Base-by-base conservation (phyloP, 2,797 vertebrate species). In the Myotis planiceps region DNA sequence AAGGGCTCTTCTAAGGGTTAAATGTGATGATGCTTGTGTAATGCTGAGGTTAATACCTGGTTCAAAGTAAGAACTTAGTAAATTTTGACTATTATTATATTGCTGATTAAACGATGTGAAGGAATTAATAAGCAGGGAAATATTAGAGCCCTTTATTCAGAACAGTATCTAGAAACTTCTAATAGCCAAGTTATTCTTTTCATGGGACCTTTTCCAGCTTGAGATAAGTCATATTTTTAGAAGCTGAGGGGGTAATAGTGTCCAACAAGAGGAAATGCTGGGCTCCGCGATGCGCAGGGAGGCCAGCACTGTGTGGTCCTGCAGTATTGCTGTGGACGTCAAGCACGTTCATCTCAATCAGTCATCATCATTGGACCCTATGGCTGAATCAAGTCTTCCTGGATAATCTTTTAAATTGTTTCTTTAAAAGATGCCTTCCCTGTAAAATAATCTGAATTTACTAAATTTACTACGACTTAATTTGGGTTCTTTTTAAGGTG, bases 111-210 rank as follows among this genome's bases (percentile, higher is more conserved):
- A 68, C 1, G 2, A 78, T 88, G 85, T 68, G 78, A 85, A 80
- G n/a, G 39, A 94, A 80, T 95, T 97, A 76, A 78, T 75, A 83
- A 95, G 75, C 88, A 45, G 75, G 23, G 80, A 88, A 90, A 94
- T 29, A 68, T 95, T 66, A 94, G 78, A 74, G 32, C 6, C 19
- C 9, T 87, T 96, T 75, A 27, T 21, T 69, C n/a, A 55, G 69
- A 86, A 88, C 63, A 95, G 88, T 92, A 80, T 89, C 58, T 90
- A 83, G 71, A 80, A 88, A 68, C 16, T 53, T 87, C 58, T 90
- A 75, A 63, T 49, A 71, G 53, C 74, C 69, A 89, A 89, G 69
- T 58, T 69, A 53, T 82, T 94, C 34, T 90, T 94, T 51, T 74
- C 45, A n/a, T 49, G 71, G 86, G 71, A 27, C 21, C 47, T 90